A percentile compares a stretch with the other conserved stretches of the same genome.
These are phyloP conservation scores for Dendrocopos noguchii DNA, from an alignment of 2,113 vertebrate species.

Conservation along the genomic window DNA sequence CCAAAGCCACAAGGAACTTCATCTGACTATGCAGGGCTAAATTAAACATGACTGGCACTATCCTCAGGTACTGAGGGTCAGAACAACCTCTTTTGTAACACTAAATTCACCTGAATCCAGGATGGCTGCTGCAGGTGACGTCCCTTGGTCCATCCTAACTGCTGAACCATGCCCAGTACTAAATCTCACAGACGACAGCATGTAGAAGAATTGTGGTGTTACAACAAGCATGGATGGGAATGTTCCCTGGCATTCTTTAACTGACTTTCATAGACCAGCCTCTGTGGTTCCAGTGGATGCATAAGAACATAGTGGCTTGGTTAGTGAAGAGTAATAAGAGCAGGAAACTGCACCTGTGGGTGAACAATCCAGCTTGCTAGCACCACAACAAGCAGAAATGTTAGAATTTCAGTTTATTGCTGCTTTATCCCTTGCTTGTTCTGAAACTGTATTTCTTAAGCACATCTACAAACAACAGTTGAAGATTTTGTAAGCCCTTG, in stretches of 20 bases:
- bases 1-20: neutral
- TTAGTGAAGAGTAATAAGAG: neutral
- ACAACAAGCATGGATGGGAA: neutral
- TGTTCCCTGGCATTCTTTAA: neutral
- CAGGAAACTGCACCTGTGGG: neutral
- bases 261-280: neutral
- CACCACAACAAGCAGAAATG: neutral
- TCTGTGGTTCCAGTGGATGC: neutral
- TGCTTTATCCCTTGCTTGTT: neutral
- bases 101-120: neutral
- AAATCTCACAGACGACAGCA: neutral
- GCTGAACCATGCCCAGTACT: neutral
- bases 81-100: neutral
- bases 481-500: neutral
- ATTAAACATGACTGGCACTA: neutral
- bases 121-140: neutral
- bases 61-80: neutral
- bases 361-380: neutral
- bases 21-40: neutral
- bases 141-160: neutral
- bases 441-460: neutral
- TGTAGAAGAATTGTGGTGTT: neutral
- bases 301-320: no score
- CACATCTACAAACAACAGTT: neutral
- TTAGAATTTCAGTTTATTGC: neutral